A percentile compares a stretch with the other conserved stretches of the same genome.
These are phyloP conservation scores for Chrysocyon brachyurus DNA, from an alignment of 2,797 vertebrate species.

Conservation along the genomic window DNA sequence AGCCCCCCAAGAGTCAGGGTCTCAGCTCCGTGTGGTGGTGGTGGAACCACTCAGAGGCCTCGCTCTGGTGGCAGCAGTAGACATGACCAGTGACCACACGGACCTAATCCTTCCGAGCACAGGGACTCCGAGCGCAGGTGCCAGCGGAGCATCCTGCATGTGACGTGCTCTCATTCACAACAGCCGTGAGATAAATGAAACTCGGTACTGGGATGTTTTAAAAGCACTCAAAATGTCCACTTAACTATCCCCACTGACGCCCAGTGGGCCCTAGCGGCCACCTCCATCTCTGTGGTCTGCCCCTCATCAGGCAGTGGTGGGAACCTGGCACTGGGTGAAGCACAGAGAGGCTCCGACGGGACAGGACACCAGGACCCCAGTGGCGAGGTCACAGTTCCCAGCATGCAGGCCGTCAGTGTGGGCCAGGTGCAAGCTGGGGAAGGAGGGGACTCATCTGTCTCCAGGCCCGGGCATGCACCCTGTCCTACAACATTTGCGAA, in stretches of 20 bases:
- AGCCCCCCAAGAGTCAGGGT: neutral
- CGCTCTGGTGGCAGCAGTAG: neutral
- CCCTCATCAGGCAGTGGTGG: neutral
- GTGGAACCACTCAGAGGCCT: neutral
- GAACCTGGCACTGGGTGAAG: neutral
- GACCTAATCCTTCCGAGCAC: neutral
- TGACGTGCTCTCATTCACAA: neutral
- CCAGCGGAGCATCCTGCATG: neutral
- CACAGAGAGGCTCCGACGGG: neutral
- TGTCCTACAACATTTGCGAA: rapidly evolving
- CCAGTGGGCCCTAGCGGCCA: neutral
- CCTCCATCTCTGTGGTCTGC: neutral
- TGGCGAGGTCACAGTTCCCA: neutral
- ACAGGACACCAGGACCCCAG: neutral
- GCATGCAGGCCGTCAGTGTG: neutral
- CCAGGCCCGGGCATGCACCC: neutral
- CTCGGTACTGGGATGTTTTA: neutral
- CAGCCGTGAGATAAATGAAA: neutral
- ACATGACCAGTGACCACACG: rapidly evolving
- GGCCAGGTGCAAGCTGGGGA: neutral
- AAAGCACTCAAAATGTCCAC: neutral
- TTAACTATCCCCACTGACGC: neutral
- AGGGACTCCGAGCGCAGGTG: neutral
- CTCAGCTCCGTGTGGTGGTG: neutral
- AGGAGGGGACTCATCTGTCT: neutral